A percentile compares a stretch with the other conserved stretches of the same genome.
phyloP scores from a whole-genome alignment of 1,140 invertebrate species.

The Lycorma delicatula region DNA sequence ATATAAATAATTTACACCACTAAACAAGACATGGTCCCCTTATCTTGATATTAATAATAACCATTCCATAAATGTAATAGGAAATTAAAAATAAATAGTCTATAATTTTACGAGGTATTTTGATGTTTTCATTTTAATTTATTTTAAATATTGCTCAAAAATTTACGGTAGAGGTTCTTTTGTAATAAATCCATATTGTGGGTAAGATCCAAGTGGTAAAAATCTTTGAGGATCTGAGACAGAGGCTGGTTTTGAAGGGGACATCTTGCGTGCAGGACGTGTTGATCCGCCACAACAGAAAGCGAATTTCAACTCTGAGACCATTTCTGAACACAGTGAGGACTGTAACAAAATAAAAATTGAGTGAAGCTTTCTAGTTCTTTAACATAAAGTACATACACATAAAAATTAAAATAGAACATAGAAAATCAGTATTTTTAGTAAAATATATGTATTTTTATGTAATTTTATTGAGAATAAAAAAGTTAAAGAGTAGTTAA shows the following conservation, averaged over 20 bases:
- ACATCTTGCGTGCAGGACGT: conserved; percentile 41
- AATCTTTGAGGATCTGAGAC: conserved; percentile 32
- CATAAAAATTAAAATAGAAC: neutral
- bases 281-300: conserved; percentile 51
- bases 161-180: conserved; percentile 39
- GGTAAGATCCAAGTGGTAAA: conserved; percentile 42
- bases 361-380: conserved; percentile 11
- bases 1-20: too few species aligned
- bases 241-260: conserved; percentile 25
- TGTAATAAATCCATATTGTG: conserved; percentile 50
- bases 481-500: neutral
- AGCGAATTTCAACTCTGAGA: conserved; percentile 56
- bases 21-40: too few species aligned
- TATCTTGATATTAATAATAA: too few species aligned
- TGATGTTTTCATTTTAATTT: too few species aligned
- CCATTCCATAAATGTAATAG: too few species aligned
- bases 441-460: neutral
- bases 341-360: conserved; percentile 41
- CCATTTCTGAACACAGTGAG: conserved; percentile 57
- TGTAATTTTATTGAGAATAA: neutral
- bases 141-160: too few species aligned
- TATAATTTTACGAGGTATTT: too few species aligned
- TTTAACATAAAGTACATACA: too few species aligned
- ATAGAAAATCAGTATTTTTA: neutral
- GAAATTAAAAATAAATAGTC: too few species aligned